Conservation (phyloP, 2,113 vertebrate species). For the Crotalus tigris region DNA sequence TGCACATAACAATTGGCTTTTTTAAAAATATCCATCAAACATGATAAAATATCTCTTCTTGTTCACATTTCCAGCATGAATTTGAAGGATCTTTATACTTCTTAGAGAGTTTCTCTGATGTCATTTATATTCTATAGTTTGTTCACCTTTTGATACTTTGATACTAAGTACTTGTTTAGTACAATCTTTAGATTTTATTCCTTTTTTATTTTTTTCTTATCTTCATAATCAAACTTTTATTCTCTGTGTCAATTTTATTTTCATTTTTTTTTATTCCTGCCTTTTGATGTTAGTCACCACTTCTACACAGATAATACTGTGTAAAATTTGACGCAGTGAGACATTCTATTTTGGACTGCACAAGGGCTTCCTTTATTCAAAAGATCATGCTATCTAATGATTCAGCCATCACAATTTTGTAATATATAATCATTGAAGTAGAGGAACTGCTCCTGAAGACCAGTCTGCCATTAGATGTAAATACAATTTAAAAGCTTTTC, state of each 20-base stretch:
- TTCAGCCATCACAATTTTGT: neutral
- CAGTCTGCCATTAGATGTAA: neutral
- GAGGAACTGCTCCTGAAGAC: neutral
- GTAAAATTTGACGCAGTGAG: neutral
- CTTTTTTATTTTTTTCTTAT: neutral
- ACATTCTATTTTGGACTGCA: neutral
- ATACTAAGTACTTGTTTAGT: neutral
- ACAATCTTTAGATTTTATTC: neutral
- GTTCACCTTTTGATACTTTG: neutral
- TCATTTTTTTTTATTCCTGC: neutral
- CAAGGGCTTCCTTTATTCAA: neutral
- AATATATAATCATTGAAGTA: neutral
- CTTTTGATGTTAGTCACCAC: neutral
- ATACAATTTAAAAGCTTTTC: neutral
- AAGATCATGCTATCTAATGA: neutral
- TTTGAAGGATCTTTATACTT: neutral
- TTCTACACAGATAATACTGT: neutral
- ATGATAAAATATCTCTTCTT: neutral
- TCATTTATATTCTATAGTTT: neutral
- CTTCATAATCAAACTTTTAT: neutral
- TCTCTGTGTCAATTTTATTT: neutral
- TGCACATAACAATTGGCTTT: neutral
- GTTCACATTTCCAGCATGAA: neutral
- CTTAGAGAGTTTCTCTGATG: neutral
- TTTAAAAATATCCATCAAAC: neutral